phyloP scores from a whole-genome alignment of 1,140 invertebrate genomes.

The Amphibalanus amphitrite region DNA sequence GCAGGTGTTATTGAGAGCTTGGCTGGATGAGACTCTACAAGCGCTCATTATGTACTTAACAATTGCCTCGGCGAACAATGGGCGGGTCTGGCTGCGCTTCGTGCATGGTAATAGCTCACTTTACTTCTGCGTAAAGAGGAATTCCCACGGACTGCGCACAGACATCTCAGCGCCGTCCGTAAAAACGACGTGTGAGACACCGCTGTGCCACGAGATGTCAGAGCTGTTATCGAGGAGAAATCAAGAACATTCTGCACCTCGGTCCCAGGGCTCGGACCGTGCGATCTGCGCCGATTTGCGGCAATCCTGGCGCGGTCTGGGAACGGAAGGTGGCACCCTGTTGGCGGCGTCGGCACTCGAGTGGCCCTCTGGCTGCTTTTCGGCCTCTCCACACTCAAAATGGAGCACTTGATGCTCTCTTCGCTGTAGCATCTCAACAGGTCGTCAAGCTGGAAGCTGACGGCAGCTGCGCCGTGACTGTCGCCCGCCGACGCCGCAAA shows the following conservation, averaged over 20 bases:
- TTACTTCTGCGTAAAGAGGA: neutral
- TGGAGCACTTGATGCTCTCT: too few relatives aligned
- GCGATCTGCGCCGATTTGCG: neutral
- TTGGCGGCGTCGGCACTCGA: neutral
- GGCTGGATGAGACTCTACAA: neutral
- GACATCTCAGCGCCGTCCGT: neutral
- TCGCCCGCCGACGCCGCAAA: neutral
- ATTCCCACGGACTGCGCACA: neutral
- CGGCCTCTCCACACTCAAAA: neutral
- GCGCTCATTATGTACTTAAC: neutral
- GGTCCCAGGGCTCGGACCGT: too few relatives aligned
- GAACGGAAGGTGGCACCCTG: neutral
- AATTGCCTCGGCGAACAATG: neutral
- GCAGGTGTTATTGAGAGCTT: neutral
- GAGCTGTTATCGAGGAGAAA: neutral
- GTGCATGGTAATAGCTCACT: neutral
- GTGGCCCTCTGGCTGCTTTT: neutral
- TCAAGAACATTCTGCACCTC: neutral
- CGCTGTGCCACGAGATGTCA: neutral
- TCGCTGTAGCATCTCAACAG: too few relatives aligned
- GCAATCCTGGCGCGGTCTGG: neutral
- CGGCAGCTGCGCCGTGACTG: neutral
- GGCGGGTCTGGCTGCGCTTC: neutral
- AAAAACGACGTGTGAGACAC: neutral
- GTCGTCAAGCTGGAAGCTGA: too few relatives aligned